These are phyloP conservation scores for Solenodon paradoxus DNA, from an alignment of 2,113 vertebrate genomes.

Conservation along the genomic window DNA sequence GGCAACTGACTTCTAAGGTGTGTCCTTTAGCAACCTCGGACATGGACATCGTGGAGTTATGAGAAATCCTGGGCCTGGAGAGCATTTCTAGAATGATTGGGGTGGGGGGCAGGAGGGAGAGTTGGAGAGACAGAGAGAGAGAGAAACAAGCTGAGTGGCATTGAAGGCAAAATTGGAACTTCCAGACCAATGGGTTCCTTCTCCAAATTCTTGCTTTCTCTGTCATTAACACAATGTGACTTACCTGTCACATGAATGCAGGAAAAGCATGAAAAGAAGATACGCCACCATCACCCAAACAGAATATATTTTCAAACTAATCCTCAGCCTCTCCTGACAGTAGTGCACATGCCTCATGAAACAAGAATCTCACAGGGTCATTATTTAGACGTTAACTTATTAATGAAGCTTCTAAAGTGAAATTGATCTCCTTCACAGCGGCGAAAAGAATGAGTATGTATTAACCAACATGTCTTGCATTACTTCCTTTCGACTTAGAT, in stretches of 20 bases:
- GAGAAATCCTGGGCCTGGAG: conserved; percentile 63
- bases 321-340: not conserved
- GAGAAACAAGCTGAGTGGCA: not conserved
- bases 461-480: not conserved
- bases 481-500: not conserved
- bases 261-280: not conserved
- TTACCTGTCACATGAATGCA: too few relatives aligned
- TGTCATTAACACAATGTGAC: too few relatives aligned
- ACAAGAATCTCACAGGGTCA: not conserved
- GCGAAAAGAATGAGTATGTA: not conserved
- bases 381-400: not conserved
- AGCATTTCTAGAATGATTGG: conserved; percentile 58
- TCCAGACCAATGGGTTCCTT: not conserved
- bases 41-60: not conserved
- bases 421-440: not conserved
- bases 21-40: conserved; percentile 67
- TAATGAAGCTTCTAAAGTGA: not conserved
- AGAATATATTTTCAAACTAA: not conserved
- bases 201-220: not conserved
- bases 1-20: conserved; percentile 53
- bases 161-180: not conserved
- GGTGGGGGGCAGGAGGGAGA: too few relatives aligned
- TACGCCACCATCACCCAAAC: not conserved
- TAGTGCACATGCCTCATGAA: not conserved
- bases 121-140: too few relatives aligned